These are phyloP conservation scores for Neolamprologus longior DNA, from an alignment of 2,113 vertebrate genomes.

Conservation along the genomic window DNA sequence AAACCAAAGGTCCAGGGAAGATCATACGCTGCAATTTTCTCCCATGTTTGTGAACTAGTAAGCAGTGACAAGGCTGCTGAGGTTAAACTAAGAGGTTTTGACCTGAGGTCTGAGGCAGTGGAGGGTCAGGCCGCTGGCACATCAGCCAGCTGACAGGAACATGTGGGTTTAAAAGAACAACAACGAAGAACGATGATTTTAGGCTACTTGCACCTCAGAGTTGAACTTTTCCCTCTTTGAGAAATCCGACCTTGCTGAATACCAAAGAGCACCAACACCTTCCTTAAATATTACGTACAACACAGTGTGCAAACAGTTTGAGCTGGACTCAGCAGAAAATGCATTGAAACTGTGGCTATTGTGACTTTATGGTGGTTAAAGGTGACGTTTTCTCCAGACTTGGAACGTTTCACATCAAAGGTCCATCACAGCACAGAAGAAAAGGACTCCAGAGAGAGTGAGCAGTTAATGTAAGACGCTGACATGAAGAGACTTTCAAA, in stretches of 20 bases:
- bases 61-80: not conserved
- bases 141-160: not conserved
- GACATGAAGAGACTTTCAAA: not conserved
- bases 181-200: not conserved
- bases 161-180: not conserved
- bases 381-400: not conserved
- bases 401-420: not conserved
- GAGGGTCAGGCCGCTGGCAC: not conserved
- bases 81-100: constrained; percentile 7
- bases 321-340: not conserved
- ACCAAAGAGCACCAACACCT: not conserved
- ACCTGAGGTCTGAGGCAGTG: not conserved
- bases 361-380: not conserved
- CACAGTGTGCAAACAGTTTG: not conserved
- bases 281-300: not conserved
- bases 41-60: not conserved
- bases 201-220: not conserved
- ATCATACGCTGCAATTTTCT: not conserved
- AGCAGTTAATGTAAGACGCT: not conserved
- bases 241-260: not conserved
- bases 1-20: not conserved
- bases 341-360: not conserved
- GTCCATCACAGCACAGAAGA: not conserved
- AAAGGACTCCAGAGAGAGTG: not conserved
- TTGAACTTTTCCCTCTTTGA: not conserved